Percentiles rank a stretch among this genome's conserved stretches.
Conservation (phyloP, 2,888 invertebrate species). For the Seladonia tumulorum region DNA sequence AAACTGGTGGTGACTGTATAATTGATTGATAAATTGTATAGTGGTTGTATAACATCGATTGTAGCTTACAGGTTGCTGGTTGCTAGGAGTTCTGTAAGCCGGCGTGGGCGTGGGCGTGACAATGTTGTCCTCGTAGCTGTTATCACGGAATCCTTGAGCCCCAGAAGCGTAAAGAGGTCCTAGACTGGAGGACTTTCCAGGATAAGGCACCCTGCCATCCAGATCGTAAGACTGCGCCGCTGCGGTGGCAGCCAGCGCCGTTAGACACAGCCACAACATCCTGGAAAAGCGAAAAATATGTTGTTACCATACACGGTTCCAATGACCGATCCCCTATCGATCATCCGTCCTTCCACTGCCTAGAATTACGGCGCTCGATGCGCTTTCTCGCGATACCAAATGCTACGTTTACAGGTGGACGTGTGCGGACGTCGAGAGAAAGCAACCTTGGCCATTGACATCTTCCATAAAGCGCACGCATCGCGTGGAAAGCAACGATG, state of each 20-base stretch:
- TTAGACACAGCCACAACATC: constrained; percentile 80
- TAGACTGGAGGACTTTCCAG: constrained; percentile 78
- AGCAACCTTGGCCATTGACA: constrained; percentile 51
- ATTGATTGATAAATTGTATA: not conserved
- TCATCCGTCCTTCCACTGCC: constrained; percentile 2
- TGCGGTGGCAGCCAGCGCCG: constrained; percentile 76
- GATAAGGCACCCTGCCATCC: constrained; percentile 77
- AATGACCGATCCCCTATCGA: not conserved
- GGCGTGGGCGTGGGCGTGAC: constrained; percentile 82
- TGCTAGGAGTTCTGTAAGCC: constrained; percentile 75
- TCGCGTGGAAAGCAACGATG: constrained; percentile 35
- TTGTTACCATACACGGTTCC: not conserved
- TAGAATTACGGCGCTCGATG: not conserved
- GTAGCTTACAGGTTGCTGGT: constrained; percentile 71
- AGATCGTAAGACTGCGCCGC: constrained; percentile 80
- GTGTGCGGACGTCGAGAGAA: constrained; percentile 40
- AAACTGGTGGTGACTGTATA: not conserved
- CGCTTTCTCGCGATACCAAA: constrained; percentile 34
- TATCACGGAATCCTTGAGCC: constrained; percentile 80
- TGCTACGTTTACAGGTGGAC: not conserved
- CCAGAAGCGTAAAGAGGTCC: constrained; percentile 78
- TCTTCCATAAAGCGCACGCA: not conserved
- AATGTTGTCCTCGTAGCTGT: constrained; percentile 83
- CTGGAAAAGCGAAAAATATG: constrained; percentile 45
- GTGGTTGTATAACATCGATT: not conserved